A percentile compares a stretch with the other conserved stretches of the same genome.
Evolutionary conservation across 2,888 invertebrate species (phyloP).

Genomic region (Polyommatus iphigenia): DNA sequence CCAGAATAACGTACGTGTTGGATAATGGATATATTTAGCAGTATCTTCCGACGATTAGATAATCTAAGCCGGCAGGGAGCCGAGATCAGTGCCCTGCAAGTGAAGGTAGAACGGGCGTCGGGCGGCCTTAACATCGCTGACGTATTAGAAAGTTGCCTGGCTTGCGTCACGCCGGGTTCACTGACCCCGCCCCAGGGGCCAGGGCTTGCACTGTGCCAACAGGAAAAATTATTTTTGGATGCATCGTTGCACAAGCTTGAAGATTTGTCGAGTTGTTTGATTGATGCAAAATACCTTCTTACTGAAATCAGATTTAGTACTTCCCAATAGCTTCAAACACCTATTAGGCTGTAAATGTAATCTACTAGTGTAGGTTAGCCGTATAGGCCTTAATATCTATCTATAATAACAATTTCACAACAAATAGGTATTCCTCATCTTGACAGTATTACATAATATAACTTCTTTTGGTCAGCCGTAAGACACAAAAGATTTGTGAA

Average conservation of each 20-base stretch:
- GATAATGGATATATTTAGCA: not conserved
- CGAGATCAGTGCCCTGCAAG: conserved; percentile 42
- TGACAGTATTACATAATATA: not conserved
- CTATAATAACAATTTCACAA: too few species aligned
- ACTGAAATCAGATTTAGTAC: not conserved
- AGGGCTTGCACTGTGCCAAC: conserved; percentile 39
- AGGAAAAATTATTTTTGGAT: conserved; percentile 15
- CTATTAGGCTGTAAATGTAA: not conserved
- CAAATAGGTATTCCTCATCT: not conserved
- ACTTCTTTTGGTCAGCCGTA: not conserved
- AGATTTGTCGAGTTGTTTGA: not conserved
- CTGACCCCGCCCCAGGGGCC: conserved; percentile 54
- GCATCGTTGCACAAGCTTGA: conserved; percentile 5
- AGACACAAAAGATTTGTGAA: too few species aligned
- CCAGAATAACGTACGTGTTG: not conserved
- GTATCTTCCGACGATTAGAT: conserved; percentile 12
- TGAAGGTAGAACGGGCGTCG: conserved; percentile 58
- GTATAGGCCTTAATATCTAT: not conserved
- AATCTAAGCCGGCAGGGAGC: conserved; percentile 24
- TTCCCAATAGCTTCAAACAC: not conserved
- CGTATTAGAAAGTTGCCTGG: conserved; percentile 77
- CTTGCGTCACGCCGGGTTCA: conserved; percentile 75
- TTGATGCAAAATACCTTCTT: not conserved
- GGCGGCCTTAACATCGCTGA: conserved; percentile 72
- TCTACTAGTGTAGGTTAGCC: too few species aligned